Evolutionary conservation across 2,797 vertebrate genomes (phyloP).

Genomic region (Characodon lateralis): DNA sequence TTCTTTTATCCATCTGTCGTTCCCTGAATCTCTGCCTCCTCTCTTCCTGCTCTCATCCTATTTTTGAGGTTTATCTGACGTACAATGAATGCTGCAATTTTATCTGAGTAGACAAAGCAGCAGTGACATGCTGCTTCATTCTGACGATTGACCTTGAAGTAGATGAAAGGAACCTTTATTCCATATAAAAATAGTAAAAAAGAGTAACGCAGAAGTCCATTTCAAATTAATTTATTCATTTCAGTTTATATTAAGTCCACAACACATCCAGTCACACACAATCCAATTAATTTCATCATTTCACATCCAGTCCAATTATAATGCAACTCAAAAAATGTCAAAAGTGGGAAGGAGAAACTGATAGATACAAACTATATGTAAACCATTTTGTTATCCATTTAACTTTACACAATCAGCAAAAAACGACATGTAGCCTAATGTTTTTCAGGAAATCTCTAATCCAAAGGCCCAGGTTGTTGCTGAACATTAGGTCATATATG

Average conservation of each 20-base stretch:
- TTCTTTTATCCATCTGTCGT: conserved; percentile 51
- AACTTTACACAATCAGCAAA: background rate
- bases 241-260: background rate
- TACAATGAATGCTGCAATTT: conserved; percentile 83
- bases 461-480: too few species aligned
- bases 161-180: conserved; percentile 51
- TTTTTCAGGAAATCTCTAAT: background rate
- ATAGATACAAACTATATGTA: too few species aligned
- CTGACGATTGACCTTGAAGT: conserved; percentile 82
- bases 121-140: conserved; percentile 75
- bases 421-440: background rate
- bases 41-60: conserved; percentile 56
- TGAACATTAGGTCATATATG: background rate
- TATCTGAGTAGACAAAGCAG: conserved; percentile 84
- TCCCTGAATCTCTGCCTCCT: conserved; percentile 30
- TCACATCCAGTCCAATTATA: background rate
- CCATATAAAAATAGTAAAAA: background rate
- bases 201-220: background rate
- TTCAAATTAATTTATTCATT: background rate
- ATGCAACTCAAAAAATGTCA: background rate
- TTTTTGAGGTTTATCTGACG: conserved; percentile 83
- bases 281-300: background rate
- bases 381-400: too few species aligned
- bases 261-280: background rate
- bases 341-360: too few species aligned